phyloP scores from a whole-genome alignment of 2,797 vertebrate species.

The Anguilla megastoma region DNA sequence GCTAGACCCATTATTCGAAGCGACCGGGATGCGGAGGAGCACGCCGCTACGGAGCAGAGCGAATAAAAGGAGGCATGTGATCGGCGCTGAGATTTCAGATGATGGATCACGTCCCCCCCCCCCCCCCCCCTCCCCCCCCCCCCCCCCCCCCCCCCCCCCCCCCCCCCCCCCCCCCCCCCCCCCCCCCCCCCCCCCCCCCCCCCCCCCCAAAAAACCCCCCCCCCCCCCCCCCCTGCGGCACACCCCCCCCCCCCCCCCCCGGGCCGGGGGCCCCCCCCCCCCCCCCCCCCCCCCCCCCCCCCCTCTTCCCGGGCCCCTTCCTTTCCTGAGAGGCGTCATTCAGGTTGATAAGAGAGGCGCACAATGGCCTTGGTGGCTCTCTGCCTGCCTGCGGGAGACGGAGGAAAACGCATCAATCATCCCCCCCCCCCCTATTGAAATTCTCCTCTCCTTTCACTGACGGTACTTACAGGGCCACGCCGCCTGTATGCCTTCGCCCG shows the following conservation, averaged over 20 bases:
- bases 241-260: no score
- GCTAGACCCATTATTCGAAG: background rate
- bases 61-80: background rate
- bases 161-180: no score
- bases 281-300: background rate
- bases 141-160: no score
- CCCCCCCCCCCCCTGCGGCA: no score
- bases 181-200: background rate
- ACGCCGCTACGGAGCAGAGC: background rate
- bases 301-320: background rate
- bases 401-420: conserved; percentile 12
- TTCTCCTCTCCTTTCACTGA: background rate
- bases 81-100: background rate
- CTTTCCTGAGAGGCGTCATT: background rate
- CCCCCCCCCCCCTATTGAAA: background rate
- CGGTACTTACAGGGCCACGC: background rate
- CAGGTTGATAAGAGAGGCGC: background rate
- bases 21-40: background rate
- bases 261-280: no score
- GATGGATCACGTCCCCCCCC: background rate
- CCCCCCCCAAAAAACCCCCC: background rate
- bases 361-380: background rate
- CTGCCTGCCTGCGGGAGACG: background rate
- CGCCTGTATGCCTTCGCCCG: background rate
- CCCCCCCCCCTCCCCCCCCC: background rate